Evolutionary conservation across 1,140 invertebrate species (phyloP).

Genomic region (Drosophila parvula): DNA sequence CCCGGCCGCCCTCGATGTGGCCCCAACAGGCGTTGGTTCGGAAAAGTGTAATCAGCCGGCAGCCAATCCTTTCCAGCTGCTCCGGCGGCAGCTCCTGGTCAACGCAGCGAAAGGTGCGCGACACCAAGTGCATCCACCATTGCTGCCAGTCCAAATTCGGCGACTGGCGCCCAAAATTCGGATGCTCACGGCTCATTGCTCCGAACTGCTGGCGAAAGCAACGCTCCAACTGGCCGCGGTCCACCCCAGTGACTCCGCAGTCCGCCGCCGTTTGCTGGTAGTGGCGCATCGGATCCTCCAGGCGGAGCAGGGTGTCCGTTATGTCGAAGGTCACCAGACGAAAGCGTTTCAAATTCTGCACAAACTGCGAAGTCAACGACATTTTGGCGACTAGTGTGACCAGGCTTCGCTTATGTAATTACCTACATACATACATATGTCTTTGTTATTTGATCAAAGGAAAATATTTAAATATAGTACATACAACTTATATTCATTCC

Average conservation of each 20-base stretch:
- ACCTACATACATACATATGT: neutral
- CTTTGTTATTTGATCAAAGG: neutral
- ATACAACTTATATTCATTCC: neutral
- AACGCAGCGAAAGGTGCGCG: conserved; percentile 56
- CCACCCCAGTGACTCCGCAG: conserved; percentile 87
- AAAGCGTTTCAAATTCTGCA: conserved; percentile 81
- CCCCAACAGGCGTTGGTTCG: conserved; percentile 65
- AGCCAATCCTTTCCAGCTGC: conserved; percentile 55
- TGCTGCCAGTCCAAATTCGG: conserved; percentile 62
- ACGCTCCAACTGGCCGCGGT: conserved; percentile 85
- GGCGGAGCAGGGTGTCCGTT: conserved; percentile 91
- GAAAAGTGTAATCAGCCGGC: conserved; percentile 52
- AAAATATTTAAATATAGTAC: conserved; percentile 2
- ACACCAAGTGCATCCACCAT: conserved; percentile 74
- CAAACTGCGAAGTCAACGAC: conserved; percentile 62
- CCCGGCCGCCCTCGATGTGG: conserved; percentile 53
- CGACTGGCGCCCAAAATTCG: conserved; percentile 69
- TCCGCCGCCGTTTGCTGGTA: conserved; percentile 88
- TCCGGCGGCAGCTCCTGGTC: conserved; percentile 17
- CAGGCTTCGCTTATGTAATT: neutral
- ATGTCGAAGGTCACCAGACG: conserved; percentile 94
- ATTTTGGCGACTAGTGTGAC: conserved; percentile 49
- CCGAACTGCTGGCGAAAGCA: conserved; percentile 77
- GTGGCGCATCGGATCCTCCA: conserved; percentile 87
- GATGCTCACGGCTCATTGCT: conserved; percentile 51